Evolutionary conservation across 2,797 vertebrate species (phyloP).

Genomic region (Threskiornis aethiopicus): DNA sequence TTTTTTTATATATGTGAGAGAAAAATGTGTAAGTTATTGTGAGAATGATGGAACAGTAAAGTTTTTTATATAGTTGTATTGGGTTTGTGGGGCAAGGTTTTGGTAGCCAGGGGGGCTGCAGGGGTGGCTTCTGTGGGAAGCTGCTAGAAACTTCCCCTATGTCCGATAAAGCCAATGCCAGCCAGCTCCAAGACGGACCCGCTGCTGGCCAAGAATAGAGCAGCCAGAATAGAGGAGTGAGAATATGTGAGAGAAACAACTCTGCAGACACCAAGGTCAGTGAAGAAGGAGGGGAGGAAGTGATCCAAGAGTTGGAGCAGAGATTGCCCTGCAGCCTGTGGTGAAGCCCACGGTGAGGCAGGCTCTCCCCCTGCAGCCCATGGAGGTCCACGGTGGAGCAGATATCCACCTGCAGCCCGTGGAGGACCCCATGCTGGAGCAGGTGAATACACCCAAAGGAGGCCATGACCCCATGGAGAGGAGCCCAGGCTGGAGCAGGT

Average conservation of each 20-base stretch:
- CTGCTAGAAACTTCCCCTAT: not conserved
- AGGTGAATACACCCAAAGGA: not conserved
- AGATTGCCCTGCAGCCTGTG: not conserved
- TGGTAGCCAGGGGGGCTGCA: not conserved
- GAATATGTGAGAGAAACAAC: not conserved
- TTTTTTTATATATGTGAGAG: not conserved
- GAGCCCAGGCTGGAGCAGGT: rapidly evolving
- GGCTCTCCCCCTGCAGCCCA: not conserved
- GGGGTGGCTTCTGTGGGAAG: not conserved
- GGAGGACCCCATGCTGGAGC: not conserved
- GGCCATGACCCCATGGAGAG: not conserved
- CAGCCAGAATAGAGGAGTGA: not conserved
- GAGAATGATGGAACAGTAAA: not conserved
- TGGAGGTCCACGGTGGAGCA: not conserved
- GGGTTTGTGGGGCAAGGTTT: not conserved
- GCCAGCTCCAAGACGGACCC: rapidly evolving
- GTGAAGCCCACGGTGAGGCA: not conserved
- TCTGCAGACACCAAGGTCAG: not conserved
- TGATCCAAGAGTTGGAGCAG: rapidly evolving
- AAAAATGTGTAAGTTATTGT: not conserved
- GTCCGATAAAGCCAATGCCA: not conserved
- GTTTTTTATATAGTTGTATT: not conserved
- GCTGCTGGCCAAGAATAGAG: not conserved
- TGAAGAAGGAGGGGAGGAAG: not conserved
- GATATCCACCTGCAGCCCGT: not conserved